A percentile compares a stretch with the other conserved stretches of the same genome.
Evolutionary conservation across 2,888 invertebrate genomes (phyloP).

Genomic region (Drepana falcataria): DNA sequence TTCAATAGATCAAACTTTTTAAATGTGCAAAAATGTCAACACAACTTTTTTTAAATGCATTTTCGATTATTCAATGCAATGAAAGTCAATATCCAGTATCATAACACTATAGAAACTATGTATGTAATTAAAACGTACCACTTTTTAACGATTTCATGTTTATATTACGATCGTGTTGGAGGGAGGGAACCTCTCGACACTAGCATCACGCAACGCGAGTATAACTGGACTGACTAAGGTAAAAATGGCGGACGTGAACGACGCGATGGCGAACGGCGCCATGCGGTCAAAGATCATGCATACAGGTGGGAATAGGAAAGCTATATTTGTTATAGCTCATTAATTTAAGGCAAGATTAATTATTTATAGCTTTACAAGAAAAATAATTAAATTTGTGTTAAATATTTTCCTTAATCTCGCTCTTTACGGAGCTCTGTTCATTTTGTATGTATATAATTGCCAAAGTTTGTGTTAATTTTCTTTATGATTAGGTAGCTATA

Average conservation of each 20-base stretch:
- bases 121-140: conserved; percentile 24
- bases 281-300: conserved; percentile 53
- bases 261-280: conserved; percentile 26
- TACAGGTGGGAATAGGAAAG: conserved; percentile 13
- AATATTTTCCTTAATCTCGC: no score
- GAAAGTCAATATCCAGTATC: conserved; percentile 12
- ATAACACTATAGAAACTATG: conserved; percentile 22
- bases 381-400: no score
- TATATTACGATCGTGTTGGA: conserved; percentile 41
- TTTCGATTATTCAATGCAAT: conserved; percentile 7
- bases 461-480: no score
- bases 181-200: conserved; percentile 29
- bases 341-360: no score
- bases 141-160: conserved; percentile 37
- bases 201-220: conserved; percentile 28
- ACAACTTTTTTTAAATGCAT: conserved; percentile 28
- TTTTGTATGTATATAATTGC: no score
- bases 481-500: no score
- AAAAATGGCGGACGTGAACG: conserved; percentile 45
- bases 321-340: no score
- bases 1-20: conserved; percentile 16
- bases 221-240: conserved; percentile 55
- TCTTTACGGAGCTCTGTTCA: no score
- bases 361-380: no score
- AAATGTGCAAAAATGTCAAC: conserved; percentile 28